phyloP scores from a whole-genome alignment of 2,797 vertebrate species.

The Poliocrania exsul region DNA sequence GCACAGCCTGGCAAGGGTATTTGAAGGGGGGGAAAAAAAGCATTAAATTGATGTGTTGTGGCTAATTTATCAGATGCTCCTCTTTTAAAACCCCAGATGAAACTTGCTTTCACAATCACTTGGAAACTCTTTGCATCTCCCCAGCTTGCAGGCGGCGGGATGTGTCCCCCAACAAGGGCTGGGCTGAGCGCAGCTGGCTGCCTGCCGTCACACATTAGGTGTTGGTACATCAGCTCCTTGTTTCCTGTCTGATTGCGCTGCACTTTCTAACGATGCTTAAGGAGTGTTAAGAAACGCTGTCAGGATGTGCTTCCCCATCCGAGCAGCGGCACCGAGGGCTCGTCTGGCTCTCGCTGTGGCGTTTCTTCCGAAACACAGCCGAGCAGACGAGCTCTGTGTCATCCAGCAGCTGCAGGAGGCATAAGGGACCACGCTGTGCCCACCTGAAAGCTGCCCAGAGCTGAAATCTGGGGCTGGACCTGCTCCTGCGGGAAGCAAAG shows the following conservation, averaged over 20 bases:
- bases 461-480: fast-evolving
- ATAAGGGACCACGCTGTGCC: fast-evolving
- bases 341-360: background rate
- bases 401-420: background rate
- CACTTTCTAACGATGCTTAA: background rate
- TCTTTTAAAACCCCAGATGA: background rate
- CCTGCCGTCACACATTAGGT: background rate
- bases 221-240: background rate
- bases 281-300: background rate
- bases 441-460: background rate
- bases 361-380: fast-evolving
- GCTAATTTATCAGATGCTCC: background rate
- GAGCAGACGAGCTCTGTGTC: fast-evolving
- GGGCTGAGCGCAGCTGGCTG: background rate
- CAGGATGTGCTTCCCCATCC: background rate
- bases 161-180: background rate
- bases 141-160: background rate
- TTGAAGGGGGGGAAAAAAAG: background rate
- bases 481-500: fast-evolving
- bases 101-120: background rate
- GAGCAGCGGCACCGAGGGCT: background rate
- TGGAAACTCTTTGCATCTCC: background rate
- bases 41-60: background rate
- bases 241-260: background rate
- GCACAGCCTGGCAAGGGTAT: background rate